These are phyloP conservation scores for Incurvaria masculella DNA, from an alignment of 2,888 invertebrate species.

Conservation along the genomic window DNA sequence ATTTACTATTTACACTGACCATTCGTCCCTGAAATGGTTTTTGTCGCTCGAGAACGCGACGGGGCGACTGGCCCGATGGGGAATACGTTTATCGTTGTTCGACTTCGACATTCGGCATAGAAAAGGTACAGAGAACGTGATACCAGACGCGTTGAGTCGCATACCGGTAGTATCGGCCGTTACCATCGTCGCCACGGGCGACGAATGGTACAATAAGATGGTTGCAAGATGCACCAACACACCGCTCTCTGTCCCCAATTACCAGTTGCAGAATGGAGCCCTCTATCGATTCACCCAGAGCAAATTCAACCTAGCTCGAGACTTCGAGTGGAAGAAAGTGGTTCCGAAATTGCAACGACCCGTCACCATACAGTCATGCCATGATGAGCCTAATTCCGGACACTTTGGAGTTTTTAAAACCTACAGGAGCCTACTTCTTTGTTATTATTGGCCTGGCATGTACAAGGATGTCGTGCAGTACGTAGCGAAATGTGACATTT, in stretches of 20 bases:
- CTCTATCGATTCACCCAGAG: too few species aligned
- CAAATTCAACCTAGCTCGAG: too few species aligned
- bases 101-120: constrained; percentile 9
- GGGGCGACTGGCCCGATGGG: constrained; percentile 5
- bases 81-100: constrained; percentile 4
- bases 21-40: constrained; percentile 10
- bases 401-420: constrained; percentile 19
- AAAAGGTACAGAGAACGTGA: constrained; percentile 6
- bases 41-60: constrained; percentile 4
- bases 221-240: too few species aligned
- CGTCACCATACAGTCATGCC: background rate
- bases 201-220: too few species aligned
- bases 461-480: constrained; percentile 12
- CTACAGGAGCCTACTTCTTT: constrained; percentile 13
- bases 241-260: too few species aligned
- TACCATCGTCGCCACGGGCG: too few species aligned
- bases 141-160: constrained; percentile 11
- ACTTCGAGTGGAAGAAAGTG: too few species aligned
- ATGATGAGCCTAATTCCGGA: constrained; percentile 11
- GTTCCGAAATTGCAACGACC: too few species aligned
- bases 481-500: constrained; percentile 11
- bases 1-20: background rate
- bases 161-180: too few species aligned
- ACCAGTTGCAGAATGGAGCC: too few species aligned
- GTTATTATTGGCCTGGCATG: constrained; percentile 18